Base-by-base conservation (phyloP, 2,113 vertebrate genomes). In the Rhipidura dahli region DNA sequence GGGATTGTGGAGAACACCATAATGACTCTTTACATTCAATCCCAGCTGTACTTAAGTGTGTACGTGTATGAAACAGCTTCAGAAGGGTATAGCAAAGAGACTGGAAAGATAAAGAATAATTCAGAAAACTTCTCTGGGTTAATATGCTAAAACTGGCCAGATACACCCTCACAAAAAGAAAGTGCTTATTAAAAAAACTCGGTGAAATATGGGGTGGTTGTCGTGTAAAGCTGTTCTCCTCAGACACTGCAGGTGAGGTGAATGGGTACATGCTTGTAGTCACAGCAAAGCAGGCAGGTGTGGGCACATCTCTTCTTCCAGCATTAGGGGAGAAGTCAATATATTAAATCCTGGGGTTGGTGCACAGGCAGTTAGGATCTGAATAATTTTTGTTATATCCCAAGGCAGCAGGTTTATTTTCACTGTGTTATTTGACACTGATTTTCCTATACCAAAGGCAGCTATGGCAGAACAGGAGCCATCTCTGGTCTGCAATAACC, bases 1-100 rank as follows among this genome's bases (percentile, higher is more conserved):
- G 56, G 79, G 82, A 81, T 70, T 54, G 59, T 90, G 87, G 85
- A 96, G 87, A 93, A 80, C 73, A 42, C 59, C 3, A 1, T 83
- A 95, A 95, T 85, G 87, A 71, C 93, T 84, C 89, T 93, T 82
- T 90, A 44, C 70, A 64, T 94, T 94, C 75, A 89, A 75, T 95
- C 72, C 47, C 81, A 81, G 85, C 17, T 1, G 1, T 68, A 51
- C 90, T 92, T 78, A 56, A 91, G 92, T 35, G 51, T 20, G 59
- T 70, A 56, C 0, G 2, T 54, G 68, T 78, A 64, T 0, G 6
- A 70, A 83, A 86, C 66, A 35, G 76, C 89, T 87, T 87, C 65
- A 77, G 82, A 86, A 83, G 59, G 17, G 44, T 45, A 19, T 5
- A 71, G 69, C 14, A 65, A 89, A 75, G 83, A 84, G n/a, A 39